Evolutionary conservation across 2,113 vertebrate species (phyloP).

Genomic region (Hippopotamus amphibius): DNA sequence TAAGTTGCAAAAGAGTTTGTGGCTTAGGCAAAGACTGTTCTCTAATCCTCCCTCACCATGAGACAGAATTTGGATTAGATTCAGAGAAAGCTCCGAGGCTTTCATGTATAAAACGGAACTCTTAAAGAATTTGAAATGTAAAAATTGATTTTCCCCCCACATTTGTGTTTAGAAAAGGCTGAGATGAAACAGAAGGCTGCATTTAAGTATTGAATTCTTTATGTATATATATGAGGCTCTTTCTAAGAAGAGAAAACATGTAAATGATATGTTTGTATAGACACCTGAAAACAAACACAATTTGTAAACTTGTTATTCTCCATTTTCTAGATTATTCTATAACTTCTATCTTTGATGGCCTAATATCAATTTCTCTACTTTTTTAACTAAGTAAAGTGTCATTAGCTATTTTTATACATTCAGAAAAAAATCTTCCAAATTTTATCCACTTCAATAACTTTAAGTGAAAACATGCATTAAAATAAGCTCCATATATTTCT

Average conservation of each 20-base stretch:
- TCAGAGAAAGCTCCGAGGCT: slow-evolving; percentile 1
- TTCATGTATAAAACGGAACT: background rate
- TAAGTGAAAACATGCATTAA: background rate
- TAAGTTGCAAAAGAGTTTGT: slow-evolving; percentile 16
- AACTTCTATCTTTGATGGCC: background rate
- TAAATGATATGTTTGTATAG: background rate
- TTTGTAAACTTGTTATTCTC: background rate
- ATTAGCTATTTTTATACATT: background rate
- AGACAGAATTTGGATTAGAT: slow-evolving; percentile 5
- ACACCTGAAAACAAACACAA: background rate
- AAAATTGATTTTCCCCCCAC: background rate
- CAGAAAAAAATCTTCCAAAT: background rate
- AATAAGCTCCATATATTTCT: background rate
- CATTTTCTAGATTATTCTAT: background rate
- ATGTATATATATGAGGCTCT: background rate
- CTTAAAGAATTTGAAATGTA: slow-evolving; percentile 29
- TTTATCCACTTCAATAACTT: background rate
- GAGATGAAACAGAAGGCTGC: background rate
- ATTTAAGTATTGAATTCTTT: background rate
- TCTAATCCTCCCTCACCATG: background rate
- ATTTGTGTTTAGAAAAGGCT: background rate
- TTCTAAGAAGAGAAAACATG: background rate
- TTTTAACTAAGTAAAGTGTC: background rate
- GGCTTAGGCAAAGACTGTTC: background rate
- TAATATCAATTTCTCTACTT: background rate